Evolutionary conservation across 2,113 vertebrate genomes (phyloP), one percentile per base, ranked within the genome.

Genomic region (Pteruthius melanotis): DNA sequence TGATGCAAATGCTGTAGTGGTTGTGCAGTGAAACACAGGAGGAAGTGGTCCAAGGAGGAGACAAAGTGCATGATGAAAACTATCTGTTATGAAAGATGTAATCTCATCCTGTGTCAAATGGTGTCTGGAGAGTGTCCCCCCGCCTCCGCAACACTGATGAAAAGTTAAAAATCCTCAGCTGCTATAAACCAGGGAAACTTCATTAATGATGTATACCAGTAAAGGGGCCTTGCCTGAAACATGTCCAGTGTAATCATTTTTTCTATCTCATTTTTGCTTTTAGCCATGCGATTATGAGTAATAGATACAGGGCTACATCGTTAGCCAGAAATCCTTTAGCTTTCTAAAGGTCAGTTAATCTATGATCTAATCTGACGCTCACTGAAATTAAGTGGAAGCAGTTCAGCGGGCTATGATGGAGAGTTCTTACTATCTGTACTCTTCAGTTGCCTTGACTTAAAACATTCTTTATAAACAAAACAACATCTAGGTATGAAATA

Each of bases 271-370:
- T 78, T 90, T 96, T 83, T 95, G 72, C 76, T 89, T 94, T 90
- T 78, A 94, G 90, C 86, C 76, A 84, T 68, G 72, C 94, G 92
- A 92, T 90, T 89, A 94, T 94, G 85, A 94, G 72, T 90, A 96
- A 94, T 33, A 87, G 88, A 83, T 84, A 61, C 4, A 9, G 40
- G 65, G 77, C 86, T 89, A 57, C 30, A 50, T 60, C 33, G 17
- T 81, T 90, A 89, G 65, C 65, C 80, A 95, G 93, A 93, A 96
- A 94, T 90, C 80, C 86, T 87, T 94, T 93, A 27, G 79, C 83
- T 78, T 88, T 87, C 88, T 89, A 86, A 96, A 96, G 92, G 90
- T 97, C 90, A 96, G 72, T 89, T 96, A 92, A 96, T 94, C 95
- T 92, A 89, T 42, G 90, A 94, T 93, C 89, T 95, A 96, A 96